Evolutionary conservation across 2,797 vertebrate species (phyloP), one percentile per base, ranked within the genome.

Genomic region (Percopsis omiscomaycus): DNA sequence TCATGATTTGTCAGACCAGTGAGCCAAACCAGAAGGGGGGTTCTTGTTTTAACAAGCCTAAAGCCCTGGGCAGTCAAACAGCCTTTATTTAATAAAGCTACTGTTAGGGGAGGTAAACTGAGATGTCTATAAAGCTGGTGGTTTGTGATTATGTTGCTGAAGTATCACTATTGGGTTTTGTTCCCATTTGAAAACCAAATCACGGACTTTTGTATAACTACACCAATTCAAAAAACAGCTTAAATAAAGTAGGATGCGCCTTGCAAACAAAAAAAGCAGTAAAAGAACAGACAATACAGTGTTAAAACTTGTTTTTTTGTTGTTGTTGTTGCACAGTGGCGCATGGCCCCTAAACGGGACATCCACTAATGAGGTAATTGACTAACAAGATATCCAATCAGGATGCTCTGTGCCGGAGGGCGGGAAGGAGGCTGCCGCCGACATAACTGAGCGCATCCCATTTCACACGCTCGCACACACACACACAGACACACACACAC

Each of bases 321-420:
- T 27, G 15, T 51, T 16, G 66, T 69, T 69, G 73, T 71, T 70
- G 61, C 61, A 63, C 63, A 67, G 59, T 14, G 37, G 59, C 69
- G 65, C 66, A 30, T 15, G 15, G 60, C 54, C 66, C 60, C 74
- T 74, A 68, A 61, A 74, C 13, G 66, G 75, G 72, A 75, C 68
- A 79, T 47, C 56, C 47, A 47, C 72, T 82, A 82, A 88, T 82
- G 79, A 87, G 84, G 62, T 86, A 89, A 86, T 78, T 79, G 83
- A 85, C 78, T 86, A 81, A 86, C 37, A 54, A 83, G 80, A 75
- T 86, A 84, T 86, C 83, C 85, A 88, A 86, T 89, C 82, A 88
- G 78, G 65, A 79, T 55, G 65, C 54, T 53, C 54, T 45, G 51
- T 64, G 74, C 82, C 63, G 13, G 72, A 81, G 84, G 86, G 84